phyloP scores from a whole-genome alignment of 2,113 vertebrate species.

The Erpornis zantholeuca region DNA sequence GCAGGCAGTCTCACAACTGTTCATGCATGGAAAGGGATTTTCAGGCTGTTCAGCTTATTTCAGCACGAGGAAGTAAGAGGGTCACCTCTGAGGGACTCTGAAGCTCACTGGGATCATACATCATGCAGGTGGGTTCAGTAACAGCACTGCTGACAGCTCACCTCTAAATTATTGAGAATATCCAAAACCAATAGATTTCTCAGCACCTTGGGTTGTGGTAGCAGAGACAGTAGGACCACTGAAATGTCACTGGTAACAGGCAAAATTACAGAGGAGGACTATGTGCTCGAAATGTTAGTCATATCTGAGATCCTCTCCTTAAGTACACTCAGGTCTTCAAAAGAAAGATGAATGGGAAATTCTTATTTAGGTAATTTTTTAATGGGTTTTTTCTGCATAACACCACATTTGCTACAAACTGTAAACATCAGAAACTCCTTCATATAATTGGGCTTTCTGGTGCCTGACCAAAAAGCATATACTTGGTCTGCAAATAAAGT shows the following conservation, averaged over 20 bases:
- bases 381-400: not conserved
- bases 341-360: not conserved
- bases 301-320: not conserved
- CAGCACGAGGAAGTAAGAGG: not conserved
- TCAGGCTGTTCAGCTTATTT: not conserved
- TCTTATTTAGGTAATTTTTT: not conserved
- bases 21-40: not conserved
- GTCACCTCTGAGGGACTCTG: not conserved
- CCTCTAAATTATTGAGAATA: not conserved
- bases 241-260: not conserved
- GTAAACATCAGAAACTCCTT: not conserved
- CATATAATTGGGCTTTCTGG: not conserved
- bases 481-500: not conserved
- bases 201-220: not conserved
- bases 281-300: not conserved
- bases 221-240: not conserved
- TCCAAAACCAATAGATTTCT: not conserved
- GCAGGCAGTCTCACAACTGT: not conserved
- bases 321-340: not conserved
- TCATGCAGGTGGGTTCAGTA: not conserved
- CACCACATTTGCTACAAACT: not conserved
- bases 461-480: accelerated
- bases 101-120: not conserved
- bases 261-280: not conserved
- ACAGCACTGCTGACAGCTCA: not conserved